These are phyloP conservation scores for Phenganax stokvisi DNA, from an alignment of 92 coral and sea anemone species.

Conservation along the genomic window DNA sequence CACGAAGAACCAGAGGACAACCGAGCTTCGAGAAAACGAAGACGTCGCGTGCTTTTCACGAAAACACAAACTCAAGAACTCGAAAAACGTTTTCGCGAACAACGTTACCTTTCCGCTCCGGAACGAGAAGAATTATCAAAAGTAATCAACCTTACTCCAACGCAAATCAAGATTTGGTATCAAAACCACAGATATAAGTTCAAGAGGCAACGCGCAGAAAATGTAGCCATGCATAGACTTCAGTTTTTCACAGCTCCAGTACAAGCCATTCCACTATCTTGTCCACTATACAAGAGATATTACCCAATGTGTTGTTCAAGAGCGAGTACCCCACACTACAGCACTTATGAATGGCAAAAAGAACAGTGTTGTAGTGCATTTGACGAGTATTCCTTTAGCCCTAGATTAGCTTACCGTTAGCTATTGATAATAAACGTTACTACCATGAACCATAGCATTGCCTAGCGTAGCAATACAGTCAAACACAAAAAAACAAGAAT, in stretches of 20 bases:
- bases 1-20: neutral
- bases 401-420: slow-evolving; percentile 17
- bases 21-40: slow-evolving; percentile 49
- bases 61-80: slow-evolving; percentile 81
- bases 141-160: slow-evolving; percentile 80
- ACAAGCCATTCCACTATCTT: neutral
- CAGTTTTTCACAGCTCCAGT: slow-evolving; percentile 8
- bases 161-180: slow-evolving; percentile 99
- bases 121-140: slow-evolving; percentile 87
- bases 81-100: slow-evolving; percentile 91
- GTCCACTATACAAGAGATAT: neutral
- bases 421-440: neutral
- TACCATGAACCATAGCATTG: neutral
- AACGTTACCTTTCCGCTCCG: slow-evolving; percentile 81
- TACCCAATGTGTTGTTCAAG: neutral
- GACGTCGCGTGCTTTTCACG: slow-evolving; percentile 79
- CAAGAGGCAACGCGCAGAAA: slow-evolving; percentile 46
- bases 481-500: too few relatives aligned
- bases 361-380: neutral
- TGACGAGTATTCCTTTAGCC: neutral
- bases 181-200: slow-evolving; percentile 94
- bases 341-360: slow-evolving; percentile 20
- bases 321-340: neutral
- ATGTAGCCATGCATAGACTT: neutral
- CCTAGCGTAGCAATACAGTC: too few relatives aligned